Evolutionary conservation across 1,140 invertebrate species (phyloP).

Genomic region (Leptoteleia sp.): DNA sequence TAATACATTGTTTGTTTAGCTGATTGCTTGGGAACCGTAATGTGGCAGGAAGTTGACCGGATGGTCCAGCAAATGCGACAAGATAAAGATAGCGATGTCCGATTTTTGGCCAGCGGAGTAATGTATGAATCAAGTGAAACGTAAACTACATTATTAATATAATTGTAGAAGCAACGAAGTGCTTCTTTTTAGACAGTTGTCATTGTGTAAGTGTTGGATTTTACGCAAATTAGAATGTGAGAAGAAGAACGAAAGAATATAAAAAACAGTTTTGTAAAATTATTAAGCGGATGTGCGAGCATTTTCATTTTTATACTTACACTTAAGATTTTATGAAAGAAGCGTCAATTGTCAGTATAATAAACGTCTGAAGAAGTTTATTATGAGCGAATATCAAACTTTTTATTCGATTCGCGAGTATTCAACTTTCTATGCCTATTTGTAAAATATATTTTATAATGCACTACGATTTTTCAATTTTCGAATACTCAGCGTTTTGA

Average conservation of each 20-base stretch:
- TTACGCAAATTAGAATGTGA: conserved; percentile 17
- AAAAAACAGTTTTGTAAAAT: conserved; percentile 23
- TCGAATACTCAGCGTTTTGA: conserved; percentile 6
- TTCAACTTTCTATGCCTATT: conserved; percentile 3
- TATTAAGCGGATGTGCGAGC: conserved; percentile 10
- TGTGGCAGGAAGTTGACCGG: conserved; percentile 68
- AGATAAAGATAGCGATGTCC: conserved; percentile 76
- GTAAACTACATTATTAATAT: conserved; percentile 1
- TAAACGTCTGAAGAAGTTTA: too few species aligned
- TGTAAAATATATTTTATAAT: conserved; percentile 13
- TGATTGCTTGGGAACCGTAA: conserved; percentile 68
- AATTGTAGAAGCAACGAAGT: too few species aligned
- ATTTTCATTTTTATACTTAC: conserved; percentile 47
- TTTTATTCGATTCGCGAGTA: conserved; percentile 14
- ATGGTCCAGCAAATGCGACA: conserved; percentile 69
- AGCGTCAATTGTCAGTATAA: too few species aligned
- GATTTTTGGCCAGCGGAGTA: conserved; percentile 70
- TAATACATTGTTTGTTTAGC: conserved; percentile 61
- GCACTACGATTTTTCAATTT: conserved; percentile 7
- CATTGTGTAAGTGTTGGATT: conserved; percentile 25
- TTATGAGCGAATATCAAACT: conserved; percentile 41
- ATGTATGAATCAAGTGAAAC: conserved; percentile 8
- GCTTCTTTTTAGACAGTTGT: conserved; percentile 26
- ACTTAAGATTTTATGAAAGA: conserved; percentile 37
- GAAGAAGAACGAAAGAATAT: neutral